Base-by-base conservation (phyloP, 2,797 vertebrate species). In the Eidolon dupreanum region DNA sequence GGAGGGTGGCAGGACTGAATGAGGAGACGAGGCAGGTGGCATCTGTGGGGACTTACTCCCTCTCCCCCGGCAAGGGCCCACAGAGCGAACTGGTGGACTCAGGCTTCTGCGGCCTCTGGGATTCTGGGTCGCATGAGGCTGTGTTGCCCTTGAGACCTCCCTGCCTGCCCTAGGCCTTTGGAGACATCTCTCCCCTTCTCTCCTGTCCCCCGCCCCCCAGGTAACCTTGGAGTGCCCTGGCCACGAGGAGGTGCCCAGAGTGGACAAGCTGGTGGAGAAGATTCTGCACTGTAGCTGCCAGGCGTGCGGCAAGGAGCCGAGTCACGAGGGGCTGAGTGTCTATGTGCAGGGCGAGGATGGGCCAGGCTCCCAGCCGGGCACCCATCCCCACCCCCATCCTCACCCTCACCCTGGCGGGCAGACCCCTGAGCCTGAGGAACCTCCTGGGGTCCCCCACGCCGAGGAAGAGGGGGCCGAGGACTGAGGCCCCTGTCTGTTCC, bases 261-360 rank as follows among this genome's bases (percentile, higher is more conserved):
- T 99, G 96, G 99, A 99, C 96, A 99, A 99, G 90, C 98, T 99
- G 98, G 99, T 99, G 98, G 99, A 99, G 98, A 99, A 99, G 98
- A 99, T 99, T 75, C 98, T 99, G 73, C 99, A 99, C 91, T 99
- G 99, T 87, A 99, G 99, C 98, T 99, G 99, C 98, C 99, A 99
- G 99, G 99, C 99, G 0, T 99, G 99, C 0, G 99, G 99, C 97
- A 99, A 99, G 97, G 99, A 99, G 82, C 98, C 98, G 0, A 98
- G 97, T 97, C 99, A 99, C 70, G 99, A 99, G 98, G 99, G 99
- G 96, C 99, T 99, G 99, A 99, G 99, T 24, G 99, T 99, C 77
- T 99, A 99, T 93, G 99, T 98, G 96, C 99, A 99, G 26, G 97
- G 98, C 0, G 99, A 99, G 91, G 98, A 97, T 3, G 93, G 97